These are phyloP conservation scores for Pipa parva DNA, from an alignment of 2,113 vertebrate species.

Conservation along the genomic window DNA sequence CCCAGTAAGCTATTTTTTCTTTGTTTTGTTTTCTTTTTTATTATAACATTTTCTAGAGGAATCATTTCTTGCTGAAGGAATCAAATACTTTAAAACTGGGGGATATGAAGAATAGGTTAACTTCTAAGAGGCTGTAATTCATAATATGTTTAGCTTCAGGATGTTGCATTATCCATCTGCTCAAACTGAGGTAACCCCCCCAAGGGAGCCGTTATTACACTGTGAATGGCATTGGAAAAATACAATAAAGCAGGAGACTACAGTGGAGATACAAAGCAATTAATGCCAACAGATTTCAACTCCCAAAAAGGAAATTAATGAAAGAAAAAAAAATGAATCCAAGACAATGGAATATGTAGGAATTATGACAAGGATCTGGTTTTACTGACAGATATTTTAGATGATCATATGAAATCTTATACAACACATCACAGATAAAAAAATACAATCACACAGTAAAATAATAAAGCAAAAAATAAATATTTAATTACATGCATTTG, in stretches of 20 bases:
- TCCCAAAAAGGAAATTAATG: neutral
- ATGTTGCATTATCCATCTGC: conserved; percentile 22
- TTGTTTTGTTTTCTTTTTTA: neutral
- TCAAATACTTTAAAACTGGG: neutral
- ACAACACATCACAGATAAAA: too few relatives aligned
- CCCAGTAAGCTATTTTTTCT: too few relatives aligned
- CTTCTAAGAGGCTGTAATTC: conserved; percentile 2
- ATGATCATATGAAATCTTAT: too few relatives aligned
- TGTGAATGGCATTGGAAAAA: neutral
- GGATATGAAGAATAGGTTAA: neutral
- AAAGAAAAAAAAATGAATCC: neutral
- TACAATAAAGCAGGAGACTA: conserved; percentile 2
- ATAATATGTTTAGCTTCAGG: conserved; percentile 9
- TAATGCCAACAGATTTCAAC: neutral
- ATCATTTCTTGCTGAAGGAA: neutral
- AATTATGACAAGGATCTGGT: too few relatives aligned
- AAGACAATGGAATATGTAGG: too few relatives aligned
- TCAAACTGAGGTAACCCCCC: conserved; percentile 12
- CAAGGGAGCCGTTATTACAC: conserved; percentile 1
- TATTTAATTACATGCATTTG: too few relatives aligned
- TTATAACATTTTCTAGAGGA: neutral
- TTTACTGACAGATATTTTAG: too few relatives aligned
- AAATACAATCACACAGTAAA: too few relatives aligned
- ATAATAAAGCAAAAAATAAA: too few relatives aligned
- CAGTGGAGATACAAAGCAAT: neutral